Base-by-base conservation (phyloP, 2,113 vertebrate genomes). In the Apodemus speciosus region DNA sequence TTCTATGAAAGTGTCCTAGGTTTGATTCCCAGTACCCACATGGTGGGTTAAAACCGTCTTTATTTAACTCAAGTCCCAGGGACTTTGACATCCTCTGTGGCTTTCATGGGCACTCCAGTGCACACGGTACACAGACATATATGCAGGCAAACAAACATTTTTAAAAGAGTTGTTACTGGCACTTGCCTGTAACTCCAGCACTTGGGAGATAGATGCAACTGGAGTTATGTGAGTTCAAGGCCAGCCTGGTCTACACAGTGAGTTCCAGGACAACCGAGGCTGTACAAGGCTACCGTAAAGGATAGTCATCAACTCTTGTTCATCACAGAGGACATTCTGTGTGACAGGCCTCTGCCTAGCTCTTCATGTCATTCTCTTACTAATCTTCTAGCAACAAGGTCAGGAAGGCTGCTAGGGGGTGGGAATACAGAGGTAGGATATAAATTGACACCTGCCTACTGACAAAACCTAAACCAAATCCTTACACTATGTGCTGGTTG, bases 401-500 rank as follows among this genome's bases (percentile, higher is more conserved):
- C 14, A 20, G 10, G 60, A 3, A 40, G 88, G 80, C 43, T 84
- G 40, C 58, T 49, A 30, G 30, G 80, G 62, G 40, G n/a, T 66
- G 64, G 64, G 14, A 1, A 56, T 40, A 87, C 62, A 62, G 88
- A 71, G 21, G 58, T 25, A 32, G 81, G 71, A 43, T 56, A 2
- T 83, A 69, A 56, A 62, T 2, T 40, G 15, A 75, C 21, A 85
- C 46, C 69, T 38, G 51, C 60, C 46, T 21, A 66, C 89, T 71
- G 49, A 51, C 25, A 6, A 79, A 85, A 43, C 53, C 71, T 46
- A 51, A 0, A 51, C 1, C 35, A 27, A 46, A 38, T 27, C 62
- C 62, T 60, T 16, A n/a, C 0, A 0, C 64, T 75, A 6, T 0
- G 10, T 2, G 3, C 1, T 0, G 25, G 38, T 25, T 46, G 69